These are phyloP conservation scores for Rana temporaria DNA, from an alignment of 2,113 vertebrate species.

Conservation along the genomic window DNA sequence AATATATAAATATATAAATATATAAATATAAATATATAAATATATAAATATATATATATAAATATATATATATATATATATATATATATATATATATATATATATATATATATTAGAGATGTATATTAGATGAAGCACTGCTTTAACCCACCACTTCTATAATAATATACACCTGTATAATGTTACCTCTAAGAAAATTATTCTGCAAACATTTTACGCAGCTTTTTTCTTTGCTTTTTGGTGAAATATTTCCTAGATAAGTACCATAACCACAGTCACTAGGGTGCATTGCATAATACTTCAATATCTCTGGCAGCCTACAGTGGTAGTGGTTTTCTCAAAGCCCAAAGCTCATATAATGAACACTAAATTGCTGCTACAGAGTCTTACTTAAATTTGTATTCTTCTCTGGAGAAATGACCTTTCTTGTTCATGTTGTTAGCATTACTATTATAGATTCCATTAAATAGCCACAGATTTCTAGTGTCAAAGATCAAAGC, in stretches of 20 bases:
- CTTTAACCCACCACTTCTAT: no score
- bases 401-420: conserved; percentile 23
- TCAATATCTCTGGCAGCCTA: background rate
- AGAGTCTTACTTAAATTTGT: background rate
- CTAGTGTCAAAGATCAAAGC: background rate
- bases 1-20: no score
- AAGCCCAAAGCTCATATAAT: conserved; percentile 1
- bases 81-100: no score
- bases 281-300: background rate
- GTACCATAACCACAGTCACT: background rate
- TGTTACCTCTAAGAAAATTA: no score
- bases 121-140: no score
- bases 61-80: no score
- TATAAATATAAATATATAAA: no score
- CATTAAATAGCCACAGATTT: background rate
- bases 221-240: background rate
- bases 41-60: no score
- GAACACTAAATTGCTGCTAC: background rate
- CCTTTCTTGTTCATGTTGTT: conserved; percentile 11
- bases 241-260: background rate
- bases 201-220: background rate
- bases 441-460: background rate
- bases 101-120: no score
- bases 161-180: no score
- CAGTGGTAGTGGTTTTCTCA: background rate